A percentile compares a stretch with the other conserved stretches of the same genome.
Conservation (phyloP, 2,113 vertebrate species). For the Neopipo cinnamomea region DNA sequence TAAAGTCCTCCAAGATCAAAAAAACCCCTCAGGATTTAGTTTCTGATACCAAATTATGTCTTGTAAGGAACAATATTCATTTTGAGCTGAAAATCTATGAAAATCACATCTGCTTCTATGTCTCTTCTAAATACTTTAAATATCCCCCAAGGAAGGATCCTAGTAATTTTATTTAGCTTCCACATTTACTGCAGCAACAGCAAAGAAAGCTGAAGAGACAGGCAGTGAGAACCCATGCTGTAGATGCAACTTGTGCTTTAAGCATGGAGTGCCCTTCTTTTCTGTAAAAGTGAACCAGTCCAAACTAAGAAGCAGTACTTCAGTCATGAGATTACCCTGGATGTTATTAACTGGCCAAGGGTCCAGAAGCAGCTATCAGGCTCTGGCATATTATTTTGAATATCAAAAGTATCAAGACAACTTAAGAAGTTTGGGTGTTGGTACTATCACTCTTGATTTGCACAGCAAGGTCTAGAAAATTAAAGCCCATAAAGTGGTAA, state of each 20-base stretch:
- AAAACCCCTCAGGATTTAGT: background rate
- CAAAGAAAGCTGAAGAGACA: background rate
- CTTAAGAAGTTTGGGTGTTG: background rate
- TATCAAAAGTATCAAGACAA: background rate
- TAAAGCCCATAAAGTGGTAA: background rate
- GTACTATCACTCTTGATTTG: background rate
- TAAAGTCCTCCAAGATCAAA: background rate
- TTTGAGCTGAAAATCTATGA: background rate
- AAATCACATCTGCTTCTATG: background rate
- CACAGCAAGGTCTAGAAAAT: background rate
- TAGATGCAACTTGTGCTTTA: background rate
- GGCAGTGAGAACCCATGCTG: background rate
- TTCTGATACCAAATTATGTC: background rate
- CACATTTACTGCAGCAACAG: background rate
- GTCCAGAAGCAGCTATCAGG: background rate
- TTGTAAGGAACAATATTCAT: background rate
- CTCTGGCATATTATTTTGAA: background rate
- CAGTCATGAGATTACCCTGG: background rate
- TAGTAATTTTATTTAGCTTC: background rate
- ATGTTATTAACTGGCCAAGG: background rate
- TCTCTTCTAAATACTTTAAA: background rate
- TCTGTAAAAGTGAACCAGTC: background rate
- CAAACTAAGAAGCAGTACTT: background rate
- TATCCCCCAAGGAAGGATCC: background rate
- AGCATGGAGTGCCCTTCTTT: background rate